Evolutionary conservation across 2,113 vertebrate genomes (phyloP).

Genomic region (Chlorocebus sabaeus): DNA sequence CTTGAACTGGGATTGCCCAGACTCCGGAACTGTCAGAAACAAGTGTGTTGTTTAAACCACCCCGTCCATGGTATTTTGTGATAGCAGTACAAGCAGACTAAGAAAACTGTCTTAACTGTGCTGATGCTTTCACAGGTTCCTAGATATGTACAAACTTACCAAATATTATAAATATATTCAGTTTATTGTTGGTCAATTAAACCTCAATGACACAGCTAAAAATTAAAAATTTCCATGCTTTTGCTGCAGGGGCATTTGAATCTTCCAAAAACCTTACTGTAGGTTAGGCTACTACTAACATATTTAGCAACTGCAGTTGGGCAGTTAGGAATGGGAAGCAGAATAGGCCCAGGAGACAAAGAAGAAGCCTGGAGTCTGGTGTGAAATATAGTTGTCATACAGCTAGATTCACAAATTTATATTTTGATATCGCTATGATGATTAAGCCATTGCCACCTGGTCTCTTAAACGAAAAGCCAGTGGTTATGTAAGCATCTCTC

Average conservation of each 20-base stretch:
- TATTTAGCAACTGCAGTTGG: neutral
- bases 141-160: neutral
- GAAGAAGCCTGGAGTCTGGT: neutral
- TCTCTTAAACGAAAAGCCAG: neutral
- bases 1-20: neutral
- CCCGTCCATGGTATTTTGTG: neutral
- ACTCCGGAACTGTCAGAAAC: neutral
- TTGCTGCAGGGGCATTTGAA: neutral
- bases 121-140: neutral
- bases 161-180: neutral
- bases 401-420: neutral
- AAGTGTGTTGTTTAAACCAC: neutral
- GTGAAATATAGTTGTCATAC: neutral
- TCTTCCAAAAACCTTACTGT: neutral
- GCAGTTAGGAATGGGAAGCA: neutral
- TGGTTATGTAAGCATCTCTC: neutral
- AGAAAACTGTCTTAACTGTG: neutral
- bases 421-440: neutral
- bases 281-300: neutral
- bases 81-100: neutral
- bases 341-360: neutral
- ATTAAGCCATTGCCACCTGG: neutral
- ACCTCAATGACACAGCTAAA: neutral
- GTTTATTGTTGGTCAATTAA: neutral
- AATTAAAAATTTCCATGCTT: neutral